phyloP scores from a whole-genome alignment of 1,140 invertebrate genomes.

The Paraescarpia echinospica region DNA sequence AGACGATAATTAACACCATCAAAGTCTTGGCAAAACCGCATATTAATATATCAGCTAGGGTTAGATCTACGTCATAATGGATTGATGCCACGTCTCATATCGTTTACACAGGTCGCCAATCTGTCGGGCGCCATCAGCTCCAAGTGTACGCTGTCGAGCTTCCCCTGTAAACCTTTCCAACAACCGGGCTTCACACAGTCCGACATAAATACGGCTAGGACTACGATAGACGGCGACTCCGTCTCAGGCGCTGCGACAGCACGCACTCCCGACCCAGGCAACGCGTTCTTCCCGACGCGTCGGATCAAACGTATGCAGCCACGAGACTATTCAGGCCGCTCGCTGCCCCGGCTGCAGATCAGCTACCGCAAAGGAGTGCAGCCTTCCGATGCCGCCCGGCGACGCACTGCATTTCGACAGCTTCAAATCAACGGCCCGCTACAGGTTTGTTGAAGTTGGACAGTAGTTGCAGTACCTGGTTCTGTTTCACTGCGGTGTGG shows the following conservation, averaged over 20 bases:
- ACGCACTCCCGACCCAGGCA: not conserved
- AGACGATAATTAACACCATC: not conserved
- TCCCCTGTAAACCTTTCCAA: not conserved
- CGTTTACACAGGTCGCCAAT: not conserved
- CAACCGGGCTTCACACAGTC: not conserved
- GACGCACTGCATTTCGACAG: not conserved
- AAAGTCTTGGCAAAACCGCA: not conserved
- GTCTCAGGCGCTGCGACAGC: not conserved
- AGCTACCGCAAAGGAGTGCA: constrained; percentile 20
- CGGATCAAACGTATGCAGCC: not conserved
- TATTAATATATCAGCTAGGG: not conserved
- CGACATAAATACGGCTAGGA: not conserved
- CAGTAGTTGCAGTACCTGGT: not conserved
- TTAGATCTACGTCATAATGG: not conserved
- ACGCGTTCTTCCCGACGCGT: not conserved
- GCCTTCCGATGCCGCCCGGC: not conserved
- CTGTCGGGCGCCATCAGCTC: constrained; percentile 1
- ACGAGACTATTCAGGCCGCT: not conserved
- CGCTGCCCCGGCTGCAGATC: constrained; percentile 8
- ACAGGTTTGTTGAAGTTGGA: not conserved
- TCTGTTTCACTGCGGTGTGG: not conserved
- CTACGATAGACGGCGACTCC: not conserved
- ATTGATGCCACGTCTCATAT: not conserved
- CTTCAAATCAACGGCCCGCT: not conserved
- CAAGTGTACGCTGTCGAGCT: constrained; percentile 17